Evolutionary conservation across 1,140 invertebrate genomes (phyloP).

Genomic region (Paraescarpia echinospica): DNA sequence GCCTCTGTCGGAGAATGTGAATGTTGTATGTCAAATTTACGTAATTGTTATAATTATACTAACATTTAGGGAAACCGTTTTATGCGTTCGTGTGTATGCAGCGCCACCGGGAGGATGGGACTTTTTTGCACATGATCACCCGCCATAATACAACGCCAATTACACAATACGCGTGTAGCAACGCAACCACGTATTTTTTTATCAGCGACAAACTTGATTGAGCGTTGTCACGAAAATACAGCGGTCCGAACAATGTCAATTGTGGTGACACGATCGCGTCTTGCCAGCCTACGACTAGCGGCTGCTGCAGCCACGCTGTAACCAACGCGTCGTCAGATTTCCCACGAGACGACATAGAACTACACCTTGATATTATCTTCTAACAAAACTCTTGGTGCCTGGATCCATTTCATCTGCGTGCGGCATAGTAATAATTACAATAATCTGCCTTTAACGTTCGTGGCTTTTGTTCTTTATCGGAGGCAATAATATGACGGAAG

Average conservation of each 20-base stretch:
- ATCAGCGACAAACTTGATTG: background rate
- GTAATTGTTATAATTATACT: too few relatives aligned
- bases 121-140: too few relatives aligned
- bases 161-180: background rate
- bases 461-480: background rate
- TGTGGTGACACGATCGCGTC: background rate
- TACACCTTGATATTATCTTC: background rate
- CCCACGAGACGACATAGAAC: background rate
- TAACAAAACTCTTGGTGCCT: background rate
- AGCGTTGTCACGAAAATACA: background rate
- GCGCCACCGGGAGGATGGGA: too few relatives aligned
- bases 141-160: background rate
- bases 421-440: background rate
- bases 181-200: background rate
- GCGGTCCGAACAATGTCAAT: background rate
- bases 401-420: background rate
- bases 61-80: too few relatives aligned
- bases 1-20: too few relatives aligned
- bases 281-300: background rate
- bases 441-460: background rate
- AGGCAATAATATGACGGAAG: too few relatives aligned
- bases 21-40: too few relatives aligned
- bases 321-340: background rate
- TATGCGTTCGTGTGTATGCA: too few relatives aligned
- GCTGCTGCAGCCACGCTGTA: background rate